phyloP scores from a whole-genome alignment of 2,797 vertebrate species.

The Apodemus agrarius region DNA sequence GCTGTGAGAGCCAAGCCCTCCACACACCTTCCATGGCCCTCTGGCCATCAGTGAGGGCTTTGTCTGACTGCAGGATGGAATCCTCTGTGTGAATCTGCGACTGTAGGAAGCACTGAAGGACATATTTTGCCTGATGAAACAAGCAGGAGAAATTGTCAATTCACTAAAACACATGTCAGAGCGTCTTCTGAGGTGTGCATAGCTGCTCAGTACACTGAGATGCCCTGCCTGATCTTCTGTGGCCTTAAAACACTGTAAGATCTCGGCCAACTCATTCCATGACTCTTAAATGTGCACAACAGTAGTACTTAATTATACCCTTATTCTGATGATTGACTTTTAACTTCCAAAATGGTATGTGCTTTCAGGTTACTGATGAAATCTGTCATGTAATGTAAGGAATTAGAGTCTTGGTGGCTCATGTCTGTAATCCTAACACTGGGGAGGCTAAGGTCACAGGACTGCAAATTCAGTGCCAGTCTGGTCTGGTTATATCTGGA shows the following conservation, averaged over 20 bases:
- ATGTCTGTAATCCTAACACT: background rate
- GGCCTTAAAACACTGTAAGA: background rate
- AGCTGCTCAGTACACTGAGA: background rate
- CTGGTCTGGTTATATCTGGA: background rate
- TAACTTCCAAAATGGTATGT: background rate
- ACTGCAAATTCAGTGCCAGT: background rate
- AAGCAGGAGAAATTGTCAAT: background rate
- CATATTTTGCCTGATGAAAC: conserved; percentile 27
- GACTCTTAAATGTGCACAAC: background rate
- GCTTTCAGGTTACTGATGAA: background rate
- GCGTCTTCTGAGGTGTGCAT: background rate
- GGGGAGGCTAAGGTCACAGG: background rate
- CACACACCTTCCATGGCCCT: conserved; percentile 15
- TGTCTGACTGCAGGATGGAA: conserved; percentile 47
- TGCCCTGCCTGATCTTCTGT: background rate
- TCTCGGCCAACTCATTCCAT: background rate
- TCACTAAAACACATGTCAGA: background rate
- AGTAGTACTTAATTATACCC: background rate
- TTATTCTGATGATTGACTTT: background rate
- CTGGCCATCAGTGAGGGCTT: conserved; percentile 15
- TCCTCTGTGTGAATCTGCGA: background rate
- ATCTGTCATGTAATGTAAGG: background rate
- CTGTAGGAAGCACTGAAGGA: conserved; percentile 41
- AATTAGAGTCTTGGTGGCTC: background rate
- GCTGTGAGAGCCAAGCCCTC: background rate